Evolutionary conservation across 2,797 vertebrate genomes (phyloP), one percentile per base, ranked within the genome.

Genomic region (Cynodonichthys magdalenae): DNA sequence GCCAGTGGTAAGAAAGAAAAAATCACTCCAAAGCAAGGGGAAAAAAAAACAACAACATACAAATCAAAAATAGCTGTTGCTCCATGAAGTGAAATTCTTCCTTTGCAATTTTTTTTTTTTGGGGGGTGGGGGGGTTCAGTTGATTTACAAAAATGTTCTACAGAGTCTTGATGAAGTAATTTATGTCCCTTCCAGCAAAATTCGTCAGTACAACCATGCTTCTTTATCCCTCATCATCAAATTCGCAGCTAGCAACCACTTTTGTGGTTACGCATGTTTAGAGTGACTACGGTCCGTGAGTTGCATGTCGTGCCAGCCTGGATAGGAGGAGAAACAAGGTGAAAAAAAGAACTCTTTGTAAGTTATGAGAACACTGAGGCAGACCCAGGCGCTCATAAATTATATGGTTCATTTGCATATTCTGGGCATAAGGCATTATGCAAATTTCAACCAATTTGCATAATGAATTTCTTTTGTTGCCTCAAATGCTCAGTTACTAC

Each of bases 381-480:
- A 95, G 95, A 96, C 84, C 86, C 91, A 93, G 91, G 94, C 93
- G 91, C 94, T 97, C 94, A 96, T 98, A 97, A 97, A 98, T 98
- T 97, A 98, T 95, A 95, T 87, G 90, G 69, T 68, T 92, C 75
- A 96, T 99, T 97, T 99, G 95, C 96, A 98, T 99, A 95, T 95
- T 89, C 93, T 86, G 94, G 93, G 95, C 94, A 95, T 94, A 95
- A 96, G 92, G 94, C 95, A 96, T 97, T 97, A 98, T 98, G 97
- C 95, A 98, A 98, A 99, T 96, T 88, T 75, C 20, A 69, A 62
- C 1, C 71, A 69, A 95, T 97, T 95, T 97, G 94, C 96, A 98
- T 96, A 97, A 97, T 97, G 95, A 94, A 94, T 96, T 97, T 93
- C 92, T 95, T 92, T 95, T 94, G 91, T 96, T 95, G 94, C 94